Conservation (phyloP, 2,797 vertebrate species). For the Enteromius treurensis region DNA sequence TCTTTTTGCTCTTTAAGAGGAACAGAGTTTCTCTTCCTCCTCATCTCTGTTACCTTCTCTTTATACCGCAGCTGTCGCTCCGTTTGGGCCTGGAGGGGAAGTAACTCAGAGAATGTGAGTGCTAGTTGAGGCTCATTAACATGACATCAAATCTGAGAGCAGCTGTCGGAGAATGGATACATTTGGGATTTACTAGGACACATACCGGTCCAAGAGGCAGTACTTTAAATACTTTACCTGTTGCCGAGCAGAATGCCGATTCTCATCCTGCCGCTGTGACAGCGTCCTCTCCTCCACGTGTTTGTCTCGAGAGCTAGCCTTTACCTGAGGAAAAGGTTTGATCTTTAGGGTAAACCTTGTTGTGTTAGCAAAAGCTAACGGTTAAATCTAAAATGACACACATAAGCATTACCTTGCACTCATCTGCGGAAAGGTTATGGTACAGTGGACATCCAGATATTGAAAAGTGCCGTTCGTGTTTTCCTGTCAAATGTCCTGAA, state of each 20-base stretch:
- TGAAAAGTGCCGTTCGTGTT: conserved; percentile 96
- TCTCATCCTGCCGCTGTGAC: conserved; percentile 94
- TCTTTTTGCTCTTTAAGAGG: conserved; percentile 95
- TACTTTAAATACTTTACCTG: conserved; percentile 78
- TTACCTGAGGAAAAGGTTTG: conserved; percentile 77
- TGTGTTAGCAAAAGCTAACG: neutral
- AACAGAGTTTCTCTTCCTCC: conserved; percentile 92
- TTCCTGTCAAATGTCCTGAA: conserved; percentile 93
- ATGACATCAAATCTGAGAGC: neutral
- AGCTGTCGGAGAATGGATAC: neutral
- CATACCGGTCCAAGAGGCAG: neutral
- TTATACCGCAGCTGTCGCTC: conserved; percentile 94
- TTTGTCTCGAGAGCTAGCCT: conserved; percentile 92
- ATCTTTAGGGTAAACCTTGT: neutral
- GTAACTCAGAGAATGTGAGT: conserved; percentile 39
- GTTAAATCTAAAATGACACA: neutral
- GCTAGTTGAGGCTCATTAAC: neutral
- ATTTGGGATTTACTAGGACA: neutral
- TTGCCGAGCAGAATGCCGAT: conserved; percentile 92
- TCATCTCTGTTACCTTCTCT: conserved; percentile 96
- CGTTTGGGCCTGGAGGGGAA: conserved; percentile 81
- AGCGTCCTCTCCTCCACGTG: conserved; percentile 90
- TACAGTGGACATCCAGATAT: conserved; percentile 96
- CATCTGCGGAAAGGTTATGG: conserved; percentile 95
- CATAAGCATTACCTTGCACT: conserved; percentile 89